These are phyloP conservation scores for Heliornis fulica DNA, from an alignment of 2,113 vertebrate species.

Conservation along the genomic window DNA sequence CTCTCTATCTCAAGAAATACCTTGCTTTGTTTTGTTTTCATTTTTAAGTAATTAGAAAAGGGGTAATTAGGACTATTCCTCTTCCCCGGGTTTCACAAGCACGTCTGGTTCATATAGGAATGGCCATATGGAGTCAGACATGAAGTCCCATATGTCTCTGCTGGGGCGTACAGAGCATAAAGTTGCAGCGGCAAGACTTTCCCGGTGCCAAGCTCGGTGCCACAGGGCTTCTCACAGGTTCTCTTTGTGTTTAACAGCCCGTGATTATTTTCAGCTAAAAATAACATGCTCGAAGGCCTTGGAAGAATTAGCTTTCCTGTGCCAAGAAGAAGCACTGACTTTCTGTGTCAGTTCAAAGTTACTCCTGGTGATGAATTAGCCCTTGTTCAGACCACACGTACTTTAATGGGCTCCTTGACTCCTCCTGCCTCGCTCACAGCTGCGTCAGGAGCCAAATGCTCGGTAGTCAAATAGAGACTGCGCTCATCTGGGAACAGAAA, in stretches of 20 bases:
- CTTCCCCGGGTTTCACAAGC: background rate
- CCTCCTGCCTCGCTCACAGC: background rate
- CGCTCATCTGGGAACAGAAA: background rate
- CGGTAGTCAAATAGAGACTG: background rate
- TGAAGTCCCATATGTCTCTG: accelerated
- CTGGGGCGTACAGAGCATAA: accelerated
- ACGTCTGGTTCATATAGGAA: accelerated
- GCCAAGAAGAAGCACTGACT: background rate
- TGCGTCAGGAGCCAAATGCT: background rate
- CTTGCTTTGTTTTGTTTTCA: background rate
- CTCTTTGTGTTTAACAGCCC: background rate
- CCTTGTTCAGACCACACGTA: background rate
- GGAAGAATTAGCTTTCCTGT: background rate
- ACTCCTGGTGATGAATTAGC: background rate
- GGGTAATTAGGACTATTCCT: background rate
- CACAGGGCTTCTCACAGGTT: background rate
- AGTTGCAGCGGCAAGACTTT: background rate
- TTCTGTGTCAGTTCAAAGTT: constrained; percentile 15
- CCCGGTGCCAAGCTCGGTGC: accelerated
- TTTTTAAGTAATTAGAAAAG: background rate
- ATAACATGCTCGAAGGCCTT: background rate
- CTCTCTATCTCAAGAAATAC: background rate
- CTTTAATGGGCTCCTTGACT: background rate
- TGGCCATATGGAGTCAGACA: background rate
- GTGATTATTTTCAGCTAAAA: background rate